A percentile compares a stretch with the other conserved stretches of the same genome.
These are phyloP conservation scores for Drosophila obscura DNA, from an alignment of 1,140 invertebrate species.

Conservation along the genomic window DNA sequence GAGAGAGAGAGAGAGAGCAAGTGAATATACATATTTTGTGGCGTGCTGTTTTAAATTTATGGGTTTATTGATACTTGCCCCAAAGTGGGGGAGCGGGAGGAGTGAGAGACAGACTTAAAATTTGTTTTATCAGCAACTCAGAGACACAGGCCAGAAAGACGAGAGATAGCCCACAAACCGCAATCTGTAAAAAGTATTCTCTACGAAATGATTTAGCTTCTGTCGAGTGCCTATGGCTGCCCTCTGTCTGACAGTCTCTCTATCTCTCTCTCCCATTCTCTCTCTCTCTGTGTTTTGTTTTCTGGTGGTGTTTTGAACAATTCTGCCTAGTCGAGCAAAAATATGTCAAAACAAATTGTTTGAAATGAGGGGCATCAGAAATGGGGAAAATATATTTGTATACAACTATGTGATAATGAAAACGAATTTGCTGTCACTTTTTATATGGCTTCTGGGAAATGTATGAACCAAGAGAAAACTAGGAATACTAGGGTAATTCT, in stretches of 20 bases:
- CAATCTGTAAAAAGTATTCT: constrained; percentile 43
- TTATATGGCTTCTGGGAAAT: background rate
- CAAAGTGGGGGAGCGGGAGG: constrained; percentile 3
- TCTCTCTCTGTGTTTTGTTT: constrained; percentile 44
- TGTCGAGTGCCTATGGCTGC: constrained; percentile 3
- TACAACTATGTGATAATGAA: constrained; percentile 20
- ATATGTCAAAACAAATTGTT: constrained; percentile 52
- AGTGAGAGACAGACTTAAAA: constrained; percentile 16
- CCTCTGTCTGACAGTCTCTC: constrained; percentile 16
- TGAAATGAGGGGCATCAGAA: background rate
- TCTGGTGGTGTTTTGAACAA: constrained; percentile 57
- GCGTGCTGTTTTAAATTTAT: constrained; percentile 48
- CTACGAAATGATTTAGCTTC: constrained; percentile 50
- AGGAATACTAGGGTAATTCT: background rate
- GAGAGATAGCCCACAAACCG: constrained; percentile 29
- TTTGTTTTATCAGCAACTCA: constrained; percentile 53
- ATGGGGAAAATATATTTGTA: background rate
- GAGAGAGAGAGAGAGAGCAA: too few relatives aligned
- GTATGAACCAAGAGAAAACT: background rate
- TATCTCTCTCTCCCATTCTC: constrained; percentile 17
- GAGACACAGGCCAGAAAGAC: constrained; percentile 3
- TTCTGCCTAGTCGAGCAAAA: constrained; percentile 50
- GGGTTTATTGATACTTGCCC: constrained; percentile 54
- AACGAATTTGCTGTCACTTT: constrained; percentile 6
- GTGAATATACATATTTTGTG: constrained; percentile 24